Base-by-base conservation (phyloP, 2,113 vertebrate genomes). In the Eleginops maclovinus region DNA sequence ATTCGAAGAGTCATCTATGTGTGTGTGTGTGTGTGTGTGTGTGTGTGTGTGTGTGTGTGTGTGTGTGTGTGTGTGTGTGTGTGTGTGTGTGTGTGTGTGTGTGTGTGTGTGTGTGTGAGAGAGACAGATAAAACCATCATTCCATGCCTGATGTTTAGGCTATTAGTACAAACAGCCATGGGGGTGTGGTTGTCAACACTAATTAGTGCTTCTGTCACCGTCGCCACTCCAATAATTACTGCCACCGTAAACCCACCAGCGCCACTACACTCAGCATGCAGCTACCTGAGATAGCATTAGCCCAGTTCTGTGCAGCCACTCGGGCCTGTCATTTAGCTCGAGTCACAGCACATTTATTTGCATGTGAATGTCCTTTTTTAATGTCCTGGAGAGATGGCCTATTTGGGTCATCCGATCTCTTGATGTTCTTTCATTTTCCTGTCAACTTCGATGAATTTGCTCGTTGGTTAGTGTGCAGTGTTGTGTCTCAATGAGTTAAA, bases 131-230 rank as follows among this genome's bases (percentile, higher is more conserved):
- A 36, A 77, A 14, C 13, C 14, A 83, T 72, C 66, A 83, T 88
- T 87, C 54, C 17, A 47, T 70, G 74, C 83, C 79, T 78, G 82
- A 84, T 87, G 83, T 92, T 93, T 90, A 72, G 85, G 75, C 83
- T 79, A 88, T 90, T 89, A 86, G 77, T 91, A 89, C 85, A 90
- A 90, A 89, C 91, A 89, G 84, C 87, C 85, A 59, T 87, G 75
- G 81, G 88, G 86, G 85, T 82, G 87, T 90, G 87, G 74, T 87
- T 93, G 92, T 93, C 91, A 91, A 83, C 89, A 87, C 68, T 87
- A 85, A 92, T 94, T 94, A 93, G 88, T n/a, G 55, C 61, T 43
- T 77, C 88, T 88, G 89, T 92, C 91, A 87, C 79, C 26, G 15
- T 68, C 21, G 24, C 82, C 72, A 84, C 77, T 88, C 88, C 83